Evolutionary conservation across 2,113 vertebrate genomes (phyloP).

Genomic region (Rissa tridactyla): DNA sequence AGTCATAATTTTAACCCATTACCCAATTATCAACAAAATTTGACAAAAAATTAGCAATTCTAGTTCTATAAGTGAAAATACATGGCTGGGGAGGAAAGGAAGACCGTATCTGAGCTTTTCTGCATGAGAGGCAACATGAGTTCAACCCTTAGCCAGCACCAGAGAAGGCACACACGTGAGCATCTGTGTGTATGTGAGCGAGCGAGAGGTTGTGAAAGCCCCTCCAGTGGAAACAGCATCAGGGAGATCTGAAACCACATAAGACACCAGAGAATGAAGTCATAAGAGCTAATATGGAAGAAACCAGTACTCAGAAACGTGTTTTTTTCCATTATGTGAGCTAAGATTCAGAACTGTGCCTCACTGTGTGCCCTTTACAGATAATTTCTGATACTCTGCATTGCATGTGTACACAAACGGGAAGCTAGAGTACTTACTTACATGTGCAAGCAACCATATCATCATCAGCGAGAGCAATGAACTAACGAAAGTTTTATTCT

Average conservation of each 20-base stretch:
- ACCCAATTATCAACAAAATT: not conserved
- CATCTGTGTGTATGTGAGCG: accelerated
- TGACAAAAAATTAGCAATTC: not conserved
- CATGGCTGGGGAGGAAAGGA: not conserved
- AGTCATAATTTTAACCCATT: not conserved
- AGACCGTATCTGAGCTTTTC: not conserved
- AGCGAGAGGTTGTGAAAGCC: not conserved
- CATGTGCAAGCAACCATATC: not conserved
- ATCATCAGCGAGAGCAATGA: accelerated
- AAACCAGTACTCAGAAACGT: not conserved
- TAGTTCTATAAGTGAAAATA: not conserved
- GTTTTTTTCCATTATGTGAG: not conserved
- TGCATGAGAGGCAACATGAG: accelerated
- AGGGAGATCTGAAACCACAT: constrained; percentile 18
- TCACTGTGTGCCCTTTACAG: not conserved
- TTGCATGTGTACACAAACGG: not conserved
- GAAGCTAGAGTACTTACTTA: not conserved
- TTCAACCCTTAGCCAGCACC: not conserved
- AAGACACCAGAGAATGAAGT: not conserved
- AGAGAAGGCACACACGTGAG: not conserved
- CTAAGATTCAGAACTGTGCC: not conserved
- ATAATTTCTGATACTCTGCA: not conserved
- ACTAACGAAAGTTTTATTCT: not conserved
- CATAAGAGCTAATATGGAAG: not conserved
- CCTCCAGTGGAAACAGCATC: not conserved